A percentile compares a stretch with the other conserved stretches of the same genome.
Conservation (phyloP, 2,888 invertebrate species). For the Platycheirus albimanus region DNA sequence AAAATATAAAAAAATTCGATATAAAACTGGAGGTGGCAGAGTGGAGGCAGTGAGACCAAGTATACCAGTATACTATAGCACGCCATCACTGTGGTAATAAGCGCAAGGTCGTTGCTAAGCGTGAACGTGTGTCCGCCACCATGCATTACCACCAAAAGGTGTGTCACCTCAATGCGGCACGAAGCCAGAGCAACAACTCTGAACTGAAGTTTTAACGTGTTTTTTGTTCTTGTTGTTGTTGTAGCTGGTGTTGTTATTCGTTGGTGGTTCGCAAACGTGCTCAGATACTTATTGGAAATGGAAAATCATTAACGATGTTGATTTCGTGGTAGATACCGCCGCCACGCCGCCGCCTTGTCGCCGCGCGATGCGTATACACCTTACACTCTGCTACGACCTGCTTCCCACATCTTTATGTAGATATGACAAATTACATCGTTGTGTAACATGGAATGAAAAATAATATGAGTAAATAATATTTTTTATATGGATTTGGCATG, state of each 20-base stretch:
- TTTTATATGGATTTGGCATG: conserved; percentile 37
- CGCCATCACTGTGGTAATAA: conserved; percentile 49
- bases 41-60: conserved; percentile 23
- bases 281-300: conserved; percentile 41
- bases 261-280: conserved; percentile 16
- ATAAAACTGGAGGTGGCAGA: conserved; percentile 55
- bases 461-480: conserved; percentile 31
- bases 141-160: conserved; percentile 60
- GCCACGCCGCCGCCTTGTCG: not conserved
- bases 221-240: not conserved
- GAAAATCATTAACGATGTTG: conserved; percentile 47
- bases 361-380: conserved; percentile 51
- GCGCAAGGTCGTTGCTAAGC: conserved; percentile 71
- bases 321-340: conserved; percentile 7
- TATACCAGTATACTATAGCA: conserved; percentile 13
- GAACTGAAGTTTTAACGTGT: conserved; percentile 11
- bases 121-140: conserved; percentile 64
- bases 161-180: conserved; percentile 54
- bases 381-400: no score
- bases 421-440: conserved; percentile 55
- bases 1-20: conserved; percentile 34
- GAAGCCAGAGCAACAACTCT: conserved; percentile 10
- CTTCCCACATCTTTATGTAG: conserved; percentile 55
- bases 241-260: no score
- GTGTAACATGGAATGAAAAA: conserved; percentile 40